A percentile compares a stretch with the other conserved stretches of the same genome.
phyloP scores from a whole-genome alignment of 2,113 vertebrate genomes.

The Elaphurus davidianus region DNA sequence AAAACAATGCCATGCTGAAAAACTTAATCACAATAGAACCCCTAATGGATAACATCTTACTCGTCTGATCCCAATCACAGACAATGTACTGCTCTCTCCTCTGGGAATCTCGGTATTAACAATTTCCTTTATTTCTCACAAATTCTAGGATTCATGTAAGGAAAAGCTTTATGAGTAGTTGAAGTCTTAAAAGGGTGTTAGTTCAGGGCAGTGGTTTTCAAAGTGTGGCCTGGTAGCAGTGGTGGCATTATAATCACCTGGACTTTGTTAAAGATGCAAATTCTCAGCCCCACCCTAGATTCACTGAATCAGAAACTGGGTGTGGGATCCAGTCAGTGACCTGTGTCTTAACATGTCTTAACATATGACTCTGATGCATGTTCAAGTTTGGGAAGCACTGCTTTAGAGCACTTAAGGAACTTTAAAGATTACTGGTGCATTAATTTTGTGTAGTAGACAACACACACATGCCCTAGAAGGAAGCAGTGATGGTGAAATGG shows the following conservation, averaged over 20 bases:
- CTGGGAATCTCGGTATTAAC: not conserved
- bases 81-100: not conserved
- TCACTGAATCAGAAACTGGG: not conserved
- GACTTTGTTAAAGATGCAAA: not conserved
- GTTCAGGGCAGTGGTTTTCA: constrained; percentile 18
- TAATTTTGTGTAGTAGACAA: not conserved
- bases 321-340: not conserved
- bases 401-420: constrained; percentile 49
- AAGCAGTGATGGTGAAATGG: not conserved
- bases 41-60: not conserved
- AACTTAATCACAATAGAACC: not conserved
- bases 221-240: not conserved
- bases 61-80: not conserved
- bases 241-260: not conserved
- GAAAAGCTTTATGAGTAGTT: not conserved
- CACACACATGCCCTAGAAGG: not conserved
- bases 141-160: constrained; percentile 16
- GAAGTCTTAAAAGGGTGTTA: not conserved
- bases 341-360: not conserved
- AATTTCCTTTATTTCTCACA: not conserved
- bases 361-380: not conserved
- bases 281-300: not conserved
- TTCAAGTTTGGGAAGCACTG: constrained; percentile 10
- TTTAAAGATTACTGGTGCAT: not conserved
- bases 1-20: not conserved